Evolutionary conservation across 2,113 vertebrate species (phyloP).

Genomic region (Petrocephalus zakoni): DNA sequence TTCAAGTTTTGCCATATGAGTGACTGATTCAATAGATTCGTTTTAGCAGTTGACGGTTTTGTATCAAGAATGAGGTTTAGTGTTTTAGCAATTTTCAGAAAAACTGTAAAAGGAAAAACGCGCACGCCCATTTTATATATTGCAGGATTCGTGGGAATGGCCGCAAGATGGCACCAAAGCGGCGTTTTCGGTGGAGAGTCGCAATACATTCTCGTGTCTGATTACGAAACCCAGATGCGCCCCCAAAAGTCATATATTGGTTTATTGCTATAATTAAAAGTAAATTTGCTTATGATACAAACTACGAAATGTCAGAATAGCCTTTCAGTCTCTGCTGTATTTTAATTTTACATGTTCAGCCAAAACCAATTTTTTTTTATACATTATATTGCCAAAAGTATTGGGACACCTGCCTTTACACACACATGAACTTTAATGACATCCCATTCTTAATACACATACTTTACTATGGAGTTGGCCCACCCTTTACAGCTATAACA

Average conservation of each 20-base stretch:
- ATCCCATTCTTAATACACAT: no score
- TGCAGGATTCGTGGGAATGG: neutral
- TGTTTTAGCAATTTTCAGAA: neutral
- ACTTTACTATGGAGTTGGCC: no score
- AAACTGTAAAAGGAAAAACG: neutral
- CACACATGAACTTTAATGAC: no score
- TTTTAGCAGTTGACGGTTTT: neutral
- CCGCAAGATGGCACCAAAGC: neutral
- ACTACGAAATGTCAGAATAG: neutral
- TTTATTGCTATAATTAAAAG: neutral
- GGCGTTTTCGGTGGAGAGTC: neutral
- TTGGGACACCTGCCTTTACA: no score
- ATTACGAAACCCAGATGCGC: neutral
- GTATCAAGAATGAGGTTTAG: neutral
- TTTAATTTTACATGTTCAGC: neutral
- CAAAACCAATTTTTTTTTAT: neutral
- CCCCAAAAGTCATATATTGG: neutral
- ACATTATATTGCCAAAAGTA: no score
- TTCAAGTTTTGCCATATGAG: neutral
- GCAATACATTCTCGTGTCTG: neutral
- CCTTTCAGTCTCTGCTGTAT: neutral
- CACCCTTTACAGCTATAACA: no score
- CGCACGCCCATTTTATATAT: neutral
- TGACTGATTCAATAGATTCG: neutral
- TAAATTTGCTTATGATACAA: neutral